Percentiles rank a stretch among this genome's conserved stretches.
phyloP scores from a whole-genome alignment of 2,113 vertebrate genomes.

The Gracilinanus agilis region DNA sequence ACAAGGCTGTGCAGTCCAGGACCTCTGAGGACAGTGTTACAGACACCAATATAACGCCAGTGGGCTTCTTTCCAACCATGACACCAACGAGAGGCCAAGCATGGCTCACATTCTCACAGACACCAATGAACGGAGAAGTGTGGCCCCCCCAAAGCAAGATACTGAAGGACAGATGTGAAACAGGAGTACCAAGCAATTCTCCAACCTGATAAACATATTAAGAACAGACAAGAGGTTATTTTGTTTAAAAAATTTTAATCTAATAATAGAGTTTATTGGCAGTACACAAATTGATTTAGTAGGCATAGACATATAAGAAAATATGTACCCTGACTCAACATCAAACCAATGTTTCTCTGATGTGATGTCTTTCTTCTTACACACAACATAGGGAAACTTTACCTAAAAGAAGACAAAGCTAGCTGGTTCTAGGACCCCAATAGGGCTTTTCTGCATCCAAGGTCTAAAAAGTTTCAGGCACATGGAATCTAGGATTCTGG shows the following conservation, averaged over 20 bases:
- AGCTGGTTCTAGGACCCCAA: background rate
- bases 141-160: background rate
- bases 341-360: background rate
- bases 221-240: background rate
- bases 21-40: background rate
- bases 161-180: background rate
- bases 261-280: background rate
- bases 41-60: background rate
- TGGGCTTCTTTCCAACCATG: background rate
- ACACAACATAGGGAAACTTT: background rate
- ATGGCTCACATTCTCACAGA: background rate
- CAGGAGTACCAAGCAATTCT: background rate
- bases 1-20: background rate
- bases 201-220: background rate
- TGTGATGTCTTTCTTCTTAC: background rate
- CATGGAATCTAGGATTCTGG: background rate
- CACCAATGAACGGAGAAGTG: background rate
- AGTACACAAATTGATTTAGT: background rate
- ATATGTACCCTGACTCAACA: background rate
- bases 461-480: background rate
- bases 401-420: background rate
- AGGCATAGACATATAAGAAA: background rate
- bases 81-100: background rate
- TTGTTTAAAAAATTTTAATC: background rate
- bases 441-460: background rate